Evolutionary conservation across 2,113 vertebrate species (phyloP).

Genomic region (Phalacrocorax carbo): DNA sequence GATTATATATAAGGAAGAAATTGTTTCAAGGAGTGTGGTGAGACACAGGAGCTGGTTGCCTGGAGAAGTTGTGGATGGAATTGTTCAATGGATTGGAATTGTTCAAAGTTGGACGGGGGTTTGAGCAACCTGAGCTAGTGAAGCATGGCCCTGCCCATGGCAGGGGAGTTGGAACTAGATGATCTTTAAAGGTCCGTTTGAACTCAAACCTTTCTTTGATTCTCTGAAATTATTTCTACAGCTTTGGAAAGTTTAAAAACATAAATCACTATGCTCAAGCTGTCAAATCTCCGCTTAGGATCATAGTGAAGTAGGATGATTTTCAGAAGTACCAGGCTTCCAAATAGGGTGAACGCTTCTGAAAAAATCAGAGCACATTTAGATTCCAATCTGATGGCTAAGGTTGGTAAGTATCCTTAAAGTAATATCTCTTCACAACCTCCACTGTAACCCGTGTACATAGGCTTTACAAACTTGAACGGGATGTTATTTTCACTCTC

Average conservation of each 20-base stretch:
- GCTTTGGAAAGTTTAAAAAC: not conserved
- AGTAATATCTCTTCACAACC: not conserved
- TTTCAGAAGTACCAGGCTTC: not conserved
- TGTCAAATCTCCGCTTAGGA: not conserved
- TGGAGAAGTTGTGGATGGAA: not conserved
- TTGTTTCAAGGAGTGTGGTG: not conserved
- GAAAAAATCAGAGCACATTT: not conserved
- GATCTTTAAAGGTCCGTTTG: not conserved
- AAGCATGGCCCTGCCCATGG: not conserved
- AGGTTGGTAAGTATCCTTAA: not conserved
- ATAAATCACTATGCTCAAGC: not conserved
- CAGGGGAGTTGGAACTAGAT: not conserved
- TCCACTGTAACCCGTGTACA: not conserved
- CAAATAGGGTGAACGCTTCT: not conserved
- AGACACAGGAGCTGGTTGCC: not conserved
- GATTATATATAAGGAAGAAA: not conserved
- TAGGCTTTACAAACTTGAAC: not conserved
- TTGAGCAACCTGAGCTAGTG: not conserved
- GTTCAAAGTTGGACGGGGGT: not conserved
- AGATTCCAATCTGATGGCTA: not conserved
- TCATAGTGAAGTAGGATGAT: not conserved
- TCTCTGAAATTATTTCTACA: not conserved
- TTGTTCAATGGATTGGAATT: not conserved
- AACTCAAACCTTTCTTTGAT: not conserved
- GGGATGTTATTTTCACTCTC: not conserved